Conservation (phyloP, 1,140 invertebrate species). For the Acromyrmex charruanus region DNA sequence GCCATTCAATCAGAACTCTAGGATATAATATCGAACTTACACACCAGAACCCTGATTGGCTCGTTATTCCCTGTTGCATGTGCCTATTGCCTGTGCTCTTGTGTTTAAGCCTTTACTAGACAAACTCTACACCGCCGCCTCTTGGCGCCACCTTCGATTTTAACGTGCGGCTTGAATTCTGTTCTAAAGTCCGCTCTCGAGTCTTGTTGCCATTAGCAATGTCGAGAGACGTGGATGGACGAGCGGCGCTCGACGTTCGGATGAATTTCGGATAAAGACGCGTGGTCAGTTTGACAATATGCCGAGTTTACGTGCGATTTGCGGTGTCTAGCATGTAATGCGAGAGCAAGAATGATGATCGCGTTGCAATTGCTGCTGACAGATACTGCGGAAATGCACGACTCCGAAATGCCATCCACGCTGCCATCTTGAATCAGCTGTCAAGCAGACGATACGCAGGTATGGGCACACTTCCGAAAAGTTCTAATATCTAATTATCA, state of each 20-base stretch:
- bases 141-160: neutral
- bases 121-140: no score
- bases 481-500: conserved; percentile 34
- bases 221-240: conserved; percentile 41
- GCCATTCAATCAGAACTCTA: no score
- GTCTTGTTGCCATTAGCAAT: conserved; percentile 30
- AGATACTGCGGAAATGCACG: conserved; percentile 16
- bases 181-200: neutral
- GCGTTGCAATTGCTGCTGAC: neutral
- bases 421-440: conserved; percentile 61
- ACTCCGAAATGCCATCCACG: conserved; percentile 9
- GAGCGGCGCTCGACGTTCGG: conserved; percentile 48
- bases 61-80: no score
- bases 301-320: neutral
- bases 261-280: conserved; percentile 28
- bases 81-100: no score
- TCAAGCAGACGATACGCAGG: conserved; percentile 64
- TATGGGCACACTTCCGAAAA: conserved; percentile 4
- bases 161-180: neutral
- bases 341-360: neutral
- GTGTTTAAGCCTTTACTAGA: no score
- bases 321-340: conserved; percentile 19
- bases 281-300: neutral
- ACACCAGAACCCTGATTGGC: no score
- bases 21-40: no score